Evolutionary conservation across 2,113 vertebrate genomes (phyloP), one percentile per base, ranked within the genome.

Genomic region (Porphyrio hochstetteri): DNA sequence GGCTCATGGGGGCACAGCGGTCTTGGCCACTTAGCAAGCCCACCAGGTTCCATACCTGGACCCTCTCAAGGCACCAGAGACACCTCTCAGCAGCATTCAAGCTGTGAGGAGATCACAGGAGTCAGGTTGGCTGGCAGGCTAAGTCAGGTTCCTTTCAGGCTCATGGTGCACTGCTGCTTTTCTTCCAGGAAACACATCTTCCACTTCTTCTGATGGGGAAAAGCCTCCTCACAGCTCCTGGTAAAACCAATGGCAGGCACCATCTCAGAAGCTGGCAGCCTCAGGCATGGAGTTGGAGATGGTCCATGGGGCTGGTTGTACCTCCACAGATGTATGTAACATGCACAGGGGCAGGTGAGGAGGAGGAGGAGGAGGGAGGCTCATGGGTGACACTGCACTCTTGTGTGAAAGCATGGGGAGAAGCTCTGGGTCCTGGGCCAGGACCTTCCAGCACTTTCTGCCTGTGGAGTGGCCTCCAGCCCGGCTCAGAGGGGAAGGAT

Each of bases 121-220:
- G 16, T 29, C 23, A 11, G 11, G 4, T 6, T 1, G 12, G 35
- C 19, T n/a, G 18, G 5, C 1, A 25, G 4, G 42, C 11, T 31
- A 13, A 17, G 13, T 16, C 13, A 18, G 50, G 19, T 24, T 42
- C 44, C 27, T 75, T 33, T 18, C 15, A 8, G 33, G 25, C 44
- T 33, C 33, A 0, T 1, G 8, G 15, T 0, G 4, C 27, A 3
- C 38, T 48, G 23, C n/a, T n/a, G 44, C 24, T 38, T 40, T 35
- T 14, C 56, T 12, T 2, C 5, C 56, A 21, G 29, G 20, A 50
- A 76, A 63, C 0, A 3, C 17, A 3, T 5, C 25, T 29, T 35
- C 46, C 7, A 0, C 29, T 16, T 77, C 55, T 44, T 67, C 6
- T 0, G 48, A 25, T 0, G 13, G 29, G 50, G 40, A 14, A 33